Evolutionary conservation across 2,888 invertebrate species (phyloP), one percentile per base, ranked within the genome.

Genomic region (Apoderus coryli): DNA sequence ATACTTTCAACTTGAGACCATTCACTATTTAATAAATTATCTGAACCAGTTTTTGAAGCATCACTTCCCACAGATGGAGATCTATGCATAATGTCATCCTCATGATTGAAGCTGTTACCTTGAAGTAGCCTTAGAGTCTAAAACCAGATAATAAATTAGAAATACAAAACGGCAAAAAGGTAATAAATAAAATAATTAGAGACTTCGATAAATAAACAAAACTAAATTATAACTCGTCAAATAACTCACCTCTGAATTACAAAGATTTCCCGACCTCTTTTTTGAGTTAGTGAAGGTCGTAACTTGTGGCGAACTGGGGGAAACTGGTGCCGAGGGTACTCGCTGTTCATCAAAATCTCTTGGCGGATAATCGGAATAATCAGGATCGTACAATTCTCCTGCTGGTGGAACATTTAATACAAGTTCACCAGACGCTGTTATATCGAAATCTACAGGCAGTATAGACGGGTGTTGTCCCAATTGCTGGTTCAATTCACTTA

Each of bases 1-100:
- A 98, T 90, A 35, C 93, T 86, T 67, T 98, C 95, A 46, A 95
- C 85, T 63, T 93, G 90, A 11, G 88, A 88, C 82, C 89, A 93
- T 60, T 93, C 93, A 35, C 89, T 84, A 25, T 65, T 72, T 35
- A 86, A 69, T 52, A 79, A 65, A 63, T 76, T 77, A 49, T 75
- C 72, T 42, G 69, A 67, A 44, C 67, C 66, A 41, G 70, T 68
- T 58, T 73, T 74, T 35, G 73, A 72, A 39, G 68, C 65, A 61
- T 68, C 73, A 54, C 69, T 76, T 43, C 73, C 66, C 36, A 71
- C 71, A 34, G 76, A 75, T 39, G 76, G 74, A 4, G 65, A 67
- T 11, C 67, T 56, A 40, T 60, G 57, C 15, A 59, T 54, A 24
- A 52, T 48, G 31, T 63, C 60, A 16, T 65, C 64, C 32, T 62